Evolutionary conservation across 2,797 vertebrate genomes (phyloP).

Genomic region (Semaprochilodus insignis): DNA sequence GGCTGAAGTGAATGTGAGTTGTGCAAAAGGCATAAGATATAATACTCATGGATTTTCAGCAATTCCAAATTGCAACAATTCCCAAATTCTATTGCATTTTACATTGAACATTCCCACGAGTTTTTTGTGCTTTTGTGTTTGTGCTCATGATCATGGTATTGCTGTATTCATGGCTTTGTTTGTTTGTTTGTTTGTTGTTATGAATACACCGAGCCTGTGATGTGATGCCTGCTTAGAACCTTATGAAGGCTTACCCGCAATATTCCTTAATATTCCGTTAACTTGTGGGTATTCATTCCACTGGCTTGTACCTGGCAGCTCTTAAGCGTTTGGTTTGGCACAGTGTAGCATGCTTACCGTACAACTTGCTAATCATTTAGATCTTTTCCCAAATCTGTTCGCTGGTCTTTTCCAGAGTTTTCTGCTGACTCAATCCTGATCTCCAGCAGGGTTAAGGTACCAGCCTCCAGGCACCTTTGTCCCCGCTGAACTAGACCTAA

Average conservation of each 20-base stretch:
- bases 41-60: neutral
- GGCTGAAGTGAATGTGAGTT: neutral
- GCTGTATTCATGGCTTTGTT: neutral
- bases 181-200: neutral
- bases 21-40: neutral
- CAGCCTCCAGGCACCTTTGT: slow-evolving; percentile 67
- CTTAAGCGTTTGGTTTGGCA: neutral
- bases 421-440: slow-evolving; percentile 39
- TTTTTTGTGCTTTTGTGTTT: neutral
- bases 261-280: neutral
- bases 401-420: slow-evolving; percentile 32
- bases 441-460: slow-evolving; percentile 51
- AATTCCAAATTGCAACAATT: neutral
- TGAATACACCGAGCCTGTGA: neutral
- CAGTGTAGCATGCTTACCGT: too few relatives aligned
- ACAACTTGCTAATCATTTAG: neutral
- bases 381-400: neutral
- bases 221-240: neutral
- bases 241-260: neutral
- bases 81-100: neutral
- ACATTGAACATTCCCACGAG: neutral
- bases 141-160: too few relatives aligned
- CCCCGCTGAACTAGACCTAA: slow-evolving; percentile 1
- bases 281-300: neutral
- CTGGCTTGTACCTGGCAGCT: neutral